Evolutionary conservation across 2,888 invertebrate species (phyloP), one percentile per base, ranked within the genome.

Genomic region (Oscheius sp.): DNA sequence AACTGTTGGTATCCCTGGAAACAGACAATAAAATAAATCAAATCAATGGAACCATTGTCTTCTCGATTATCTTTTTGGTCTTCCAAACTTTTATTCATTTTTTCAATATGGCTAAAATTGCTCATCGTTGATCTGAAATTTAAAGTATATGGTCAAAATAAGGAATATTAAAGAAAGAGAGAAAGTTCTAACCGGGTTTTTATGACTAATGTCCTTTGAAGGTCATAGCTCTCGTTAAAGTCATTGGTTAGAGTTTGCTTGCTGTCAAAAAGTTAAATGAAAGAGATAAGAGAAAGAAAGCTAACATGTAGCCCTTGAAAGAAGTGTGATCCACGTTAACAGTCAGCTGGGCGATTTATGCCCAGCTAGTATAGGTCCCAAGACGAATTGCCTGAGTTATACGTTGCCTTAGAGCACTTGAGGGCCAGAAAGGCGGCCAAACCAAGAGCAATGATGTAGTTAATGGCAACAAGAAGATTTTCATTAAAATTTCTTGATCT

Each of bases 1-100:
- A 82, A 92, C 91, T 2, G 55, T 55, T 10, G 34, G 55, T 20
- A 61, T 61, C 17, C n/a, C 61, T n/a, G 45, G 1, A 25, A 42
- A 42, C 15, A 15, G 1, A 3, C 33, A 34, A 5, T 37, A 20
- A 23, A 34, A 17, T 37, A 37, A 25, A 20, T 23, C 2, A 33
- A 20, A 37, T 4, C 15, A 20, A 2, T 29, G 29, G 8, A 5
- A 23, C n/a, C 25, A 48, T 23, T 48, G 20, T 55, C 37, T 12
- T 33, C 53, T 33, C 25, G 31, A 34, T 37, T 17, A 48, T 48
- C 48, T n/a, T n/a, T n/a, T n/a, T n/a, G n/a, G n/a, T n/a, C n/a
- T 20, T 25, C 48, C 12, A 12, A 55, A 17, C 33, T 33, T 10
- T 37, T 25, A 17, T 33, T 12, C 55, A 55, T 55, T 34, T 55